Evolutionary conservation across 2,888 invertebrate genomes (phyloP).

Genomic region (Dryobota labecula): DNA sequence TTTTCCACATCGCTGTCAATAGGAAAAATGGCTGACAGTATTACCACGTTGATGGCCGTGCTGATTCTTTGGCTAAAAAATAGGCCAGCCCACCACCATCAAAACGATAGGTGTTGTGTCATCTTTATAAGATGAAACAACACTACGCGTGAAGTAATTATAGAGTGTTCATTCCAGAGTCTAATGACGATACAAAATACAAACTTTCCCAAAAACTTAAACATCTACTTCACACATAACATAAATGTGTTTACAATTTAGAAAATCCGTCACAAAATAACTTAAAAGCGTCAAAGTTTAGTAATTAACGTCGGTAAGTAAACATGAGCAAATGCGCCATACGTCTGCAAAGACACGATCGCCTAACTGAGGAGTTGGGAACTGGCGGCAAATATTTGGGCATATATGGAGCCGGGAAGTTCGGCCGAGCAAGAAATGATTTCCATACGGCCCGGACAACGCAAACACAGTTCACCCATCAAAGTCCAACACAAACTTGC

Average conservation of each 20-base stretch:
- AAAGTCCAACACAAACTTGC: conserved; percentile 86
- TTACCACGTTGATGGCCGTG: not conserved
- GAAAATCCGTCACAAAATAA: conserved; percentile 56
- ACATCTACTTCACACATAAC: conserved; percentile 7
- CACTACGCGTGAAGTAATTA: not conserved
- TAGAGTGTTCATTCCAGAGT: not conserved
- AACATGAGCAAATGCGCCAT: conserved; percentile 77
- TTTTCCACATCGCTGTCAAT: not conserved
- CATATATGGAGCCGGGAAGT: conserved; percentile 84
- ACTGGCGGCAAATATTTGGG: conserved; percentile 86
- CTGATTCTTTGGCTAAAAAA: not conserved
- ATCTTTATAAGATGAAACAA: not conserved
- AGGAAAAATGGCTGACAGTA: not conserved
- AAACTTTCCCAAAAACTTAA: conserved; percentile 24
- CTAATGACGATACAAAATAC: conserved; percentile 20
- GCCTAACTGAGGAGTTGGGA: conserved; percentile 79
- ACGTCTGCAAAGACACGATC: conserved; percentile 82
- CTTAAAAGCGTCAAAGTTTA: conserved; percentile 68
- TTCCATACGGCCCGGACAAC: conserved; percentile 85
- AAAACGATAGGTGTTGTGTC: too few species aligned
- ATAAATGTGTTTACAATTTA: conserved; percentile 44
- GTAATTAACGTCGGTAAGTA: conserved; percentile 74
- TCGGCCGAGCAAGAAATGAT: conserved; percentile 87
- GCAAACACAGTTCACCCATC: conserved; percentile 86
- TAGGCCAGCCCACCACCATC: not conserved